Evolutionary conservation across 1,140 invertebrate species (phyloP), one percentile per base, ranked within the genome.

Genomic region (Odontomachus brunneus): DNA sequence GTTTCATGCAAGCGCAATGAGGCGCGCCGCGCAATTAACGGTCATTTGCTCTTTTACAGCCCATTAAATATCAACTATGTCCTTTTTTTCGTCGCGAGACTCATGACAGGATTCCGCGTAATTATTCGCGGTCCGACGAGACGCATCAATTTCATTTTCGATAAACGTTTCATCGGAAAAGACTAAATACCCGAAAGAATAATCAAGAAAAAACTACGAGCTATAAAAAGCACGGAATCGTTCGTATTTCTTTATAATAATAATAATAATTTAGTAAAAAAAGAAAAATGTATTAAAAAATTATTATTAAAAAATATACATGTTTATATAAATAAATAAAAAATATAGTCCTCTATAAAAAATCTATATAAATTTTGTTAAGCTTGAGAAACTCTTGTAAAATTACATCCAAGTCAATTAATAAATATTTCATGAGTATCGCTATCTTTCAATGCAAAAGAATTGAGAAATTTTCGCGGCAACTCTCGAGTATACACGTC

Each of bases 21-120:
- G 84, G 66, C 84, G 82, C 84, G 82, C 48, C 84, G 49, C 48
- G 83, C 69, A 85, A 88, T 88, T 88, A 88, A 88, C 59, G 78
- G 48, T 85, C 84, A 83, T 88, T 88, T 74, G 66, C 80, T 87
- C 83, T 73, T 88, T 88, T 83, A 88, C 86, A 59, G 73, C 14
- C 60, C 72, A 88, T 88, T 88, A 88, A 88, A 75, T 88, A 71
- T 83, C 86, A 84, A 82, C 76, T 85, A 55, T 82, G 76, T 29
- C 26, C 17, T 49, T 67, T 81, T 78, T 83, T 55, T 51, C 11
- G 53, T 17, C 82, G 33, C 59, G 62, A 22, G 60, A 82, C 65
- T 44, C 33, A 22, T 51, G 17, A 71, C 19, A 59, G 19, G 26
- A 73, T 66, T 82, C 53, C 53, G 48, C 59, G 33, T 78, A 76